Percentiles rank a stretch among this genome's conserved stretches.
phyloP scores from a whole-genome alignment of 2,797 vertebrate species.

The Avahi laniger region DNA sequence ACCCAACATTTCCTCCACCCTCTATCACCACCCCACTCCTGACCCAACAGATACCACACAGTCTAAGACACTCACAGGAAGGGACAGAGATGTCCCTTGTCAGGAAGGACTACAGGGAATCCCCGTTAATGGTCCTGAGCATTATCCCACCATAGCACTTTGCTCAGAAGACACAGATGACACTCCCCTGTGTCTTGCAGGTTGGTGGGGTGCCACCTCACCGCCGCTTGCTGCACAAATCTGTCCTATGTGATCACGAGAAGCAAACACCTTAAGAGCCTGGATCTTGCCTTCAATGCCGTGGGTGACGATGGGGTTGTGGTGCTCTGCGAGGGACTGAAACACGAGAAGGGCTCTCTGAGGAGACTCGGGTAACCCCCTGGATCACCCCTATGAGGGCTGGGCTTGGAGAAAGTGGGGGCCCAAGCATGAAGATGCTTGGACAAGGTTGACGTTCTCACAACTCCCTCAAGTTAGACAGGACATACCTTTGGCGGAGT shows the following conservation, averaged over 20 bases:
- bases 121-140: not conserved
- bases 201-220: not conserved
- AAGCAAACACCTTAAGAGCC: not conserved
- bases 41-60: not conserved
- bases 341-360: not conserved
- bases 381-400: not conserved
- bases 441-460: fast-evolving
- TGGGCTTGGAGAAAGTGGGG: not conserved
- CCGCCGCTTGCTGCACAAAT: not conserved
- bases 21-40: not conserved
- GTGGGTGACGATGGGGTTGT: not conserved
- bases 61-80: fast-evolving
- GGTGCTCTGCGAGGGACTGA: not conserved
- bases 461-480: fast-evolving
- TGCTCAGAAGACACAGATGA: fast-evolving
- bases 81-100: not conserved
- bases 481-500: fast-evolving
- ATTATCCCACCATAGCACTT: not conserved
- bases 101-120: too few species aligned
- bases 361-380: slow-evolving; percentile 25
- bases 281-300: slow-evolving; percentile 17
- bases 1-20: not conserved
- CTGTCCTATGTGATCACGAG: not conserved
- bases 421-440: fast-evolving
- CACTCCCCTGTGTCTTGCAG: not conserved